A percentile compares a stretch with the other conserved stretches of the same genome.
Evolutionary conservation across 2,888 invertebrate genomes (phyloP).

Genomic region (Ennomos quercinarius): DNA sequence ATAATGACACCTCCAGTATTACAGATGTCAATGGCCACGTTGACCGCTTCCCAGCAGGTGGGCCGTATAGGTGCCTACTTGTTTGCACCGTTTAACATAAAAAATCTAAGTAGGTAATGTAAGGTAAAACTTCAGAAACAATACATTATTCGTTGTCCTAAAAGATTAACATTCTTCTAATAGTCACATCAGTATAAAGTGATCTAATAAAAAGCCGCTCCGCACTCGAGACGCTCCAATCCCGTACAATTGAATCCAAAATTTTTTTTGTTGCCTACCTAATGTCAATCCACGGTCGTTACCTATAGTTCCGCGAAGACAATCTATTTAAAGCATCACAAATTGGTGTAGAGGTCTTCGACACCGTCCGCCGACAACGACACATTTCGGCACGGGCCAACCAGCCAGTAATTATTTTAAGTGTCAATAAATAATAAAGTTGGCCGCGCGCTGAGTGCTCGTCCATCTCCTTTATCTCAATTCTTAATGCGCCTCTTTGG

Average conservation of each 20-base stretch:
- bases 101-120: too few relatives aligned
- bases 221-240: neutral
- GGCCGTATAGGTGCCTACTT: too few relatives aligned
- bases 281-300: constrained; percentile 31
- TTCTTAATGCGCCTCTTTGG: constrained; percentile 85
- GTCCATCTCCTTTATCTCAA: constrained; percentile 84
- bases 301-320: constrained; percentile 33
- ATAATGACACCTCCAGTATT: too few relatives aligned
- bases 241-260: constrained; percentile 23
- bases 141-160: too few relatives aligned
- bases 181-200: too few relatives aligned
- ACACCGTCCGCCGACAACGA: constrained; percentile 50
- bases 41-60: too few relatives aligned
- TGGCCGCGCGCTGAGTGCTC: constrained; percentile 80
- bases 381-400: constrained; percentile 79
- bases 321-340: constrained; percentile 41
- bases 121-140: too few relatives aligned
- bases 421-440: constrained; percentile 86
- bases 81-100: too few relatives aligned
- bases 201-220: neutral
- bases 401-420: constrained; percentile 81
- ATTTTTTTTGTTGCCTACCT: constrained; percentile 36
- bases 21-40: too few relatives aligned
- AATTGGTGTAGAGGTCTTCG: constrained; percentile 56
- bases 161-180: too few relatives aligned